Evolutionary conservation across 1,140 invertebrate genomes (phyloP), one percentile per base, ranked within the genome.

Genomic region (Dolichoris vasculosae): DNA sequence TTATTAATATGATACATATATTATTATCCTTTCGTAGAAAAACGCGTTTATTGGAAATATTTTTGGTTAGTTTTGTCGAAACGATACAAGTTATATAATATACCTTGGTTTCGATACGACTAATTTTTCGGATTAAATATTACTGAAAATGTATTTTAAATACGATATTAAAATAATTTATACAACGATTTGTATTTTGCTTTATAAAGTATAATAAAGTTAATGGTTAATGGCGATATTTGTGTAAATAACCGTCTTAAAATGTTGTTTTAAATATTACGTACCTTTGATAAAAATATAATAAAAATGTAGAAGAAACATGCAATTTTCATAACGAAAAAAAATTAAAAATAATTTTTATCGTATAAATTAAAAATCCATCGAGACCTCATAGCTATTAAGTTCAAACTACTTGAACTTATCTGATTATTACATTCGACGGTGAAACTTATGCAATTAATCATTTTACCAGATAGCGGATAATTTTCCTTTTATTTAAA

Each of bases 281-380:
- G 13, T 83, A 83, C 82, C 71, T 83, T 11, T 23, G 26, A 63
- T 51, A 76, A 32, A 30, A 83, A 30, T 76, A 76, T 23, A 30
- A 75, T 43, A 11, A 83, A 76, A 35, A 71, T 46, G n/a, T 51
- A 71, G 30, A 82, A 35, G n/a, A 15, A 35, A 38, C 30, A 55
- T 51, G 40, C 48, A 82, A 51, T 51, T 82, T 82, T 40, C 67
- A 82, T 82, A 2, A 26, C 46, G 30, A 73, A 51, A 82, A 71
- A 67, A 67, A 40, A 23, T 51, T 69, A 63, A 63, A 40, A 7
- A 26, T 51, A 67, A 80, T 46, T 2, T 43, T 43, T 32, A 59
- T 59, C 48, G 13, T 2, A 0, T 15, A 40, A 46, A 38, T 38
- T 30, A 69, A 15, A 35, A 81, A n/a, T 51, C 40, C 20, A 38